phyloP scores from a whole-genome alignment of 30 jellyfish, hydroid and myxozoan species.

The Mastigias papua region DNA sequence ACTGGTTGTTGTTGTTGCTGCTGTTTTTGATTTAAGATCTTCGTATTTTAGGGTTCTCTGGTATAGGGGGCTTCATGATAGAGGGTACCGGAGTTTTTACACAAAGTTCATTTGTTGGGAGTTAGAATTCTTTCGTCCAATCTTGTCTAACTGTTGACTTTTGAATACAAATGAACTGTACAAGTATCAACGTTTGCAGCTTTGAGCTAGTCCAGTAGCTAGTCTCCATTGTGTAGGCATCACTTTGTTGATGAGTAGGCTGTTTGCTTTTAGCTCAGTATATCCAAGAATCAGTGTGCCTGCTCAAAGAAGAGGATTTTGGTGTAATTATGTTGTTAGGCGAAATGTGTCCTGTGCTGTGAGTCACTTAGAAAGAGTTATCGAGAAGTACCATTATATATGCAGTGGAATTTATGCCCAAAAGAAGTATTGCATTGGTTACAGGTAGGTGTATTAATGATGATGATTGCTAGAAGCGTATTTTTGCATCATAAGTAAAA shows the following conservation, averaged over 20 bases:
- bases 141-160: too few species aligned
- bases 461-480: background rate
- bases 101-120: too few species aligned
- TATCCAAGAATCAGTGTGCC: conserved; percentile 52
- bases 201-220: background rate
- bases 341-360: conserved; percentile 67
- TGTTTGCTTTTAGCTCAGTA: background rate
- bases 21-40: background rate
- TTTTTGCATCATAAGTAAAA: too few species aligned
- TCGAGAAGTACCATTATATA: conserved; percentile 57
- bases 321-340: conserved; percentile 76
- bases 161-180: too few species aligned
- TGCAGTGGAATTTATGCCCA: conserved; percentile 60
- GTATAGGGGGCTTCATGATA: background rate
- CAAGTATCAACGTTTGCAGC: too few species aligned
- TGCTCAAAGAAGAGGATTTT: conserved; percentile 71
- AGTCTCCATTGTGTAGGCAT: background rate
- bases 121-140: too few species aligned
- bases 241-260: background rate
- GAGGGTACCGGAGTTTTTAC: too few species aligned
- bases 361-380: conserved; percentile 56
- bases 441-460: conserved; percentile 65
- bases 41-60: background rate
- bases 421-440: conserved; percentile 67
- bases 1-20: background rate